These are phyloP conservation scores for Ceratosolen fusciceps DNA, from an alignment of 1,140 invertebrate species.

Conservation along the genomic window DNA sequence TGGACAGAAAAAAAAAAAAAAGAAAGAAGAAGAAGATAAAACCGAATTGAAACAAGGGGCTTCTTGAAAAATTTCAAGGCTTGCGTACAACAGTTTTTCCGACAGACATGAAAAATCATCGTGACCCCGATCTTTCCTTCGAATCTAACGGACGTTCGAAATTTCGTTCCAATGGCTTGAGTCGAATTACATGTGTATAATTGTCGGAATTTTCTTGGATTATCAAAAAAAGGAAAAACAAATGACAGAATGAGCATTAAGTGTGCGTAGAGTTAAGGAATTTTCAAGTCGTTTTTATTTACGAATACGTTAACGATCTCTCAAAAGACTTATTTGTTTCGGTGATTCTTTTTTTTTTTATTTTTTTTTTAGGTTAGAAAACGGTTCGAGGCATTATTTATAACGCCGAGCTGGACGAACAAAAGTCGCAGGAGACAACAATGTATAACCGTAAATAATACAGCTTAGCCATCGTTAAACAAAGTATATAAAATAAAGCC, in stretches of 20 bases:
- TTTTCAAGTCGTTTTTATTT: background rate
- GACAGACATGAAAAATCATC: no score
- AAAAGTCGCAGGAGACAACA: background rate
- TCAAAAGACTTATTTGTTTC: slow-evolving; percentile 9
- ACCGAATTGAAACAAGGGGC: no score
- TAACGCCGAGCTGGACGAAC: background rate
- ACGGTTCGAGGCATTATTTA: background rate
- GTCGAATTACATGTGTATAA: no score
- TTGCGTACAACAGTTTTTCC: no score
- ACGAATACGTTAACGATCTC: background rate
- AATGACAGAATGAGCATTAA: no score
- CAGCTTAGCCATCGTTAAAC: background rate
- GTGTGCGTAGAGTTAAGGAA: background rate
- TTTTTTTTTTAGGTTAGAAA: slow-evolving; percentile 15
- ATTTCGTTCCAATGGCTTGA: no score
- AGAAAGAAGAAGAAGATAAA: no score
- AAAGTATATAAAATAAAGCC: background rate
- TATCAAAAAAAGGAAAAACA: background rate
- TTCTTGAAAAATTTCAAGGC: no score
- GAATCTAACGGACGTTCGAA: no score
- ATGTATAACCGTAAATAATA: background rate
- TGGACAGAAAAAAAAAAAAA: no score
- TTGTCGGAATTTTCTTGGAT: background rate
- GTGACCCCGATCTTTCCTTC: no score
- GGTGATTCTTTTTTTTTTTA: no score